phyloP scores from a whole-genome alignment of 1,140 invertebrate genomes.

The Trichonephila clavata region DNA sequence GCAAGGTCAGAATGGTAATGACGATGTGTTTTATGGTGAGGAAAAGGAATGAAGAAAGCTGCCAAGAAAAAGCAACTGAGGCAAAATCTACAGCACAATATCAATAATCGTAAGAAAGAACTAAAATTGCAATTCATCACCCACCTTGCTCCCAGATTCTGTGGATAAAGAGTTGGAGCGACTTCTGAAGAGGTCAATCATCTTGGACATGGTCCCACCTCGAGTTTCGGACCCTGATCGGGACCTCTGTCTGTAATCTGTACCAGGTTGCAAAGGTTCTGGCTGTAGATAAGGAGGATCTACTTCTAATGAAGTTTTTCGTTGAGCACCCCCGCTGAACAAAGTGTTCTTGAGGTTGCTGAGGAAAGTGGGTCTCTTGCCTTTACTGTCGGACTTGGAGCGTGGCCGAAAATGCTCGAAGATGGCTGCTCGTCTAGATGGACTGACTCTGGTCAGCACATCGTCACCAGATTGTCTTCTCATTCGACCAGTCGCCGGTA shows the following conservation, averaged over 20 bases:
- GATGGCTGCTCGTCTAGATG: slow-evolving; percentile 86
- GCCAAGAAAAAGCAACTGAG: too few relatives aligned
- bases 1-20: too few relatives aligned
- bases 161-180: slow-evolving; percentile 85
- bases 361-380: slow-evolving; percentile 86
- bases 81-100: too few relatives aligned
- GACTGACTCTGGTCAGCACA: slow-evolving; percentile 79
- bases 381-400: slow-evolving; percentile 89
- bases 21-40: too few relatives aligned
- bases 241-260: slow-evolving; percentile 81
- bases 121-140: slow-evolving; percentile 79
- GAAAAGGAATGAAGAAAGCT: too few relatives aligned
- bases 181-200: slow-evolving; percentile 93
- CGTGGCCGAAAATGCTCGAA: slow-evolving; percentile 92
- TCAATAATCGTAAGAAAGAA: background rate
- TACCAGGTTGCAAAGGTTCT: slow-evolving; percentile 36
- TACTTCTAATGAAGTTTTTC: slow-evolving; percentile 29
- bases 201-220: slow-evolving; percentile 84
- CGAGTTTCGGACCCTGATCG: slow-evolving; percentile 83
- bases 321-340: slow-evolving; percentile 14
- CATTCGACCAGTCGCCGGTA: slow-evolving; percentile 79
- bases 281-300: slow-evolving; percentile 46
- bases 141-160: slow-evolving; percentile 87
- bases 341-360: slow-evolving; percentile 89
- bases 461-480: slow-evolving; percentile 83